Conservation (phyloP, 2,797 vertebrate genomes). For the Chlorospingus flavigularis region DNA sequence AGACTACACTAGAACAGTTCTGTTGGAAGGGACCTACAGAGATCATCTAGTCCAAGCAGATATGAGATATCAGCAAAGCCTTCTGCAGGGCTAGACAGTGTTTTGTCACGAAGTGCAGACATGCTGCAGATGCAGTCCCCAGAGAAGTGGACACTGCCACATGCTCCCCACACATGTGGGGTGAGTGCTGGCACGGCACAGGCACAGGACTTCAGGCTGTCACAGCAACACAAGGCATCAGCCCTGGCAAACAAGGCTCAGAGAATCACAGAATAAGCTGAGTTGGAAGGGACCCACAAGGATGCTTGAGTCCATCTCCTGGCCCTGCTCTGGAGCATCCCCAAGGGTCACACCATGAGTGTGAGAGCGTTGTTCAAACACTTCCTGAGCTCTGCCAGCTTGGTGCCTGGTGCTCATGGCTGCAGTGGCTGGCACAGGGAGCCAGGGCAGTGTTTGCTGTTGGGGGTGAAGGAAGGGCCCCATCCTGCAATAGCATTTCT, state of each 20-base stretch:
- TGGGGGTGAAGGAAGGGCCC: not conserved
- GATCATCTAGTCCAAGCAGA: not conserved
- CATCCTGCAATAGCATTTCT: conserved; percentile 18
- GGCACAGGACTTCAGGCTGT: not conserved
- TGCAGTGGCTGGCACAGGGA: fast-evolving
- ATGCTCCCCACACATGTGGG: fast-evolving
- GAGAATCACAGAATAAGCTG: not conserved
- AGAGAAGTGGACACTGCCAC: not conserved
- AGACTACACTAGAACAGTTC: not conserved
- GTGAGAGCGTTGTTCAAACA: not conserved
- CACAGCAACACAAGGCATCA: not conserved
- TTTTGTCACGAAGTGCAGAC: not conserved
- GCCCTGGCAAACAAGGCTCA: not conserved
- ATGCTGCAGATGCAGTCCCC: not conserved
- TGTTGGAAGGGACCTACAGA: not conserved
- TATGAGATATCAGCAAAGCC: not conserved
- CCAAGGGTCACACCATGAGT: not conserved
- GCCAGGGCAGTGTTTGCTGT: not conserved
- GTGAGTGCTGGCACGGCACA: not conserved
- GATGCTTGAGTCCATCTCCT: not conserved
- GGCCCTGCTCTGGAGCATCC: not conserved
- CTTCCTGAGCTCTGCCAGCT: not conserved
- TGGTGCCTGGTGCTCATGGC: not conserved
- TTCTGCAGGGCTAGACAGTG: not conserved
- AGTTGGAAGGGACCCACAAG: not conserved